phyloP scores from a whole-genome alignment of 35 echinoderm and acorn worm species.

The Lytechinus pictus region DNA sequence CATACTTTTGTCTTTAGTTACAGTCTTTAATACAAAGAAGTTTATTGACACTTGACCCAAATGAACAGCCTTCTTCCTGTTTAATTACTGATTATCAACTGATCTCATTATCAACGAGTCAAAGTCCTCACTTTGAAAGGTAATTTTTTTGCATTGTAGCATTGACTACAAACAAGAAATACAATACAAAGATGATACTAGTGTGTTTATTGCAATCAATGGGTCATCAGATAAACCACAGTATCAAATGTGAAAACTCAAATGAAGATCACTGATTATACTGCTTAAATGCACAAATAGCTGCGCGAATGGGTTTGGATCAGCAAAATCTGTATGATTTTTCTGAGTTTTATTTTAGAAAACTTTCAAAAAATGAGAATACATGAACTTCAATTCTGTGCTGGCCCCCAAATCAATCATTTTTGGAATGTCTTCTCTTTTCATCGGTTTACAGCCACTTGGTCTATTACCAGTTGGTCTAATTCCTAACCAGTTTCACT shows the following conservation, averaged over 20 bases:
- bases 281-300: not conserved
- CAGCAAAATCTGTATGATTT: not conserved
- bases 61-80: not conserved
- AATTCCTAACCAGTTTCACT: too few species aligned
- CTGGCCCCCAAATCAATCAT: too few species aligned
- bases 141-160: too few species aligned
- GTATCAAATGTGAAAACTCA: not conserved
- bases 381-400: too few species aligned
- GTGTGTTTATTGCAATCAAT: not conserved
- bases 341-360: not conserved
- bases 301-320: not conserved
- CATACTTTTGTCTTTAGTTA: too few species aligned
- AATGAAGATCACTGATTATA: not conserved
- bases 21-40: too few species aligned
- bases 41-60: not conserved
- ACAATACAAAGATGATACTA: not conserved
- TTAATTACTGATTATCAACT: not conserved
- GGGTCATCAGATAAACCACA: not conserved
- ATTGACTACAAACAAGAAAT: too few species aligned
- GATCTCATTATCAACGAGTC: not conserved
- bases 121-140: not conserved
- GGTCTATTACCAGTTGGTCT: too few species aligned
- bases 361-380: too few species aligned
- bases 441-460: too few species aligned
- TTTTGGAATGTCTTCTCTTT: too few species aligned